Evolutionary conservation across 2,113 vertebrate species (phyloP).

Genomic region (Takifugu bimaculatus): DNA sequence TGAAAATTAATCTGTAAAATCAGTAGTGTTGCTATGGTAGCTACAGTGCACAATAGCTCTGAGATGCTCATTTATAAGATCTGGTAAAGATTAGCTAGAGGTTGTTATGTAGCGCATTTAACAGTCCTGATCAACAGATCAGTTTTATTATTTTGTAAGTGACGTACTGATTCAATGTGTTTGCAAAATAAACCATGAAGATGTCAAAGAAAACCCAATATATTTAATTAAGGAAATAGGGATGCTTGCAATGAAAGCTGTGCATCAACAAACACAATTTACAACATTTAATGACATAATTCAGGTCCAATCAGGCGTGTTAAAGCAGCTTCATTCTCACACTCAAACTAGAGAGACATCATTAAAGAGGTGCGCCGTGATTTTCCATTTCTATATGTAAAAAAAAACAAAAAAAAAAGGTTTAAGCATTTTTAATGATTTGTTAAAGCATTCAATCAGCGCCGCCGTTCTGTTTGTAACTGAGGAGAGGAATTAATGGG

Average conservation of each 20-base stretch:
- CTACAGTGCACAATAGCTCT: no score
- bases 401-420: background rate
- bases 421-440: conserved; percentile 46
- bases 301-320: conserved; percentile 41
- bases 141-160: no score
- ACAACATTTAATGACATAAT: conserved; percentile 20
- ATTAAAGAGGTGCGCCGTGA: background rate
- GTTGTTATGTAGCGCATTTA: no score
- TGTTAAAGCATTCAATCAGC: conserved; percentile 36
- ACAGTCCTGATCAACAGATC: no score
- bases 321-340: no score
- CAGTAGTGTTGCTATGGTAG: no score
- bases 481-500: conserved; percentile 15
- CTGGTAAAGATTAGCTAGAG: no score
- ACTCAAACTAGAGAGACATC: no score
- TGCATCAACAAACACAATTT: background rate
- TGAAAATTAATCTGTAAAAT: no score
- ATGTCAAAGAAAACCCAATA: background rate
- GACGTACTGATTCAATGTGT: no score
- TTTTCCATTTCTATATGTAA: background rate
- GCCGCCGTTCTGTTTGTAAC: conserved; percentile 23
- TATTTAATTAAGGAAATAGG: conserved; percentile 1
- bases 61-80: no score
- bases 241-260: background rate
- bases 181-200: background rate